phyloP scores from a whole-genome alignment of 2,797 vertebrate species.

The Spondyliosoma cantharus region DNA sequence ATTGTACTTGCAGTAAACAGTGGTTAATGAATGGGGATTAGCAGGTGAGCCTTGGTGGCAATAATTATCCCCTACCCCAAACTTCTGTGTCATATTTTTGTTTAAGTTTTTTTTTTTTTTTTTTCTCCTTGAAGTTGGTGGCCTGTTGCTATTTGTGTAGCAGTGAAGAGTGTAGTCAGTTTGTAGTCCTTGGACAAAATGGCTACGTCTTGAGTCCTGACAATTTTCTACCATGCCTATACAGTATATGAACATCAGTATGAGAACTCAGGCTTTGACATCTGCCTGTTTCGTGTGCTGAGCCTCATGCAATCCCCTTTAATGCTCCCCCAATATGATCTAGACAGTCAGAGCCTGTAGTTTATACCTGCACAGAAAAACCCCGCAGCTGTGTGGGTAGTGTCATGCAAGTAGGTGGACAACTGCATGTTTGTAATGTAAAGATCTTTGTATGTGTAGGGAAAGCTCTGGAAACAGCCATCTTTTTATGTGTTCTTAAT shows the following conservation, averaged over 20 bases:
- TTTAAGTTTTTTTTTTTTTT: background rate
- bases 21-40: constrained; percentile 67
- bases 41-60: constrained; percentile 31
- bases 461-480: background rate
- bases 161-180: background rate
- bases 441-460: constrained; percentile 11
- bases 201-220: constrained; percentile 17
- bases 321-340: constrained; percentile 58
- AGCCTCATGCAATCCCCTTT: constrained; percentile 36
- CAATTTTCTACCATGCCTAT: constrained; percentile 16
- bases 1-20: constrained; percentile 68
- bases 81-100: constrained; percentile 13
- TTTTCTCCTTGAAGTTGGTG: constrained; percentile 11
- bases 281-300: constrained; percentile 18
- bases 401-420: constrained; percentile 27
- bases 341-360: constrained; percentile 45
- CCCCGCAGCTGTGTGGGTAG: constrained; percentile 26
- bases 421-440: constrained; percentile 14
- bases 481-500: constrained; percentile 13
- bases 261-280: constrained; percentile 24
- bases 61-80: constrained; percentile 57
- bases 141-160: constrained; percentile 1
- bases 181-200: constrained; percentile 14
- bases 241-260: constrained; percentile 10
- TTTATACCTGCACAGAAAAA: constrained; percentile 44